These are phyloP conservation scores for Alentia gelatinosa DNA, from an alignment of 2,888 invertebrate species.

Conservation along the genomic window DNA sequence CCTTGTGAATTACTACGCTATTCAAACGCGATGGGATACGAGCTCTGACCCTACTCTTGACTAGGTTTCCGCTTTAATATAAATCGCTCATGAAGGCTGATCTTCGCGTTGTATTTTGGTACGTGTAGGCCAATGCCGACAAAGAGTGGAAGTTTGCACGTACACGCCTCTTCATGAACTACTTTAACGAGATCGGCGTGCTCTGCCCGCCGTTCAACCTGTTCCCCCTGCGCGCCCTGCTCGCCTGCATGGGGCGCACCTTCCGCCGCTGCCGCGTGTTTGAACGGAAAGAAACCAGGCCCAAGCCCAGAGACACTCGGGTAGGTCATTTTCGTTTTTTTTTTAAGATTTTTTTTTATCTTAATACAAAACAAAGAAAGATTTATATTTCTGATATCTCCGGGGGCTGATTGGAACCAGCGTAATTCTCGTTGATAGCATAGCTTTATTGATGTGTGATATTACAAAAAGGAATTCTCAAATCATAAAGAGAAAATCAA, in stretches of 20 bases:
- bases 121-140: constrained; percentile 38
- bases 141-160: constrained; percentile 58
- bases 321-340: neutral
- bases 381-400: neutral
- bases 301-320: neutral
- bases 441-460: neutral
- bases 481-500: neutral
- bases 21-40: too few species aligned
- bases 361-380: neutral
- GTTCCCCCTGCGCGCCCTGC: constrained; percentile 17
- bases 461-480: neutral
- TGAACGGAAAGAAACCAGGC: neutral
- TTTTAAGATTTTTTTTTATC: too few species aligned
- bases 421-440: too few species aligned
- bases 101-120: neutral
- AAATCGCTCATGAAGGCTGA: neutral
- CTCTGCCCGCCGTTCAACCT: constrained; percentile 57
- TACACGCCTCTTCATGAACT: constrained; percentile 53
- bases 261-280: neutral
- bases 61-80: too few species aligned
- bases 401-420: too few species aligned
- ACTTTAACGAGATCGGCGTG: constrained; percentile 53
- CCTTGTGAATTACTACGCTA: too few species aligned
- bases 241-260: neutral
- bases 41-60: too few species aligned